Conservation (phyloP, 2,888 invertebrate species). For the Glyphotaelius pellucidus region DNA sequence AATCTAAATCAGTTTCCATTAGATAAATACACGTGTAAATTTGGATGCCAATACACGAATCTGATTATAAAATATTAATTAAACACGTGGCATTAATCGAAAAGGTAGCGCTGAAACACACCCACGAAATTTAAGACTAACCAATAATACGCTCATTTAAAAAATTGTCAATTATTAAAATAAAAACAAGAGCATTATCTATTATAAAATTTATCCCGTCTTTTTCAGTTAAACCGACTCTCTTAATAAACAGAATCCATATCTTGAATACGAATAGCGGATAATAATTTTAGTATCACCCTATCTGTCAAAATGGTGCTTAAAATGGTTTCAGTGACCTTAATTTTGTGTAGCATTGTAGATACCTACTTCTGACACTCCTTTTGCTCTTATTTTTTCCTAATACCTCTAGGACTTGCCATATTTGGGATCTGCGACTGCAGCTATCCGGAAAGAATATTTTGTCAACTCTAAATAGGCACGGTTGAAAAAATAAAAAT, state of each 20-base stretch:
- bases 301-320: no score
- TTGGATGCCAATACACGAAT: background rate
- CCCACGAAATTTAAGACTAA: background rate
- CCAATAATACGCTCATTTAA: background rate
- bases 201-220: background rate
- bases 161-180: background rate
- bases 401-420: background rate
- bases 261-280: background rate
- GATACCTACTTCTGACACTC: background rate
- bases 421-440: background rate
- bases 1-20: background rate
- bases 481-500: background rate
- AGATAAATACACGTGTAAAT: background rate
- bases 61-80: background rate
- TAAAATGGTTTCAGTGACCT: no score
- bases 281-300: background rate
- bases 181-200: background rate
- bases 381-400: background rate
- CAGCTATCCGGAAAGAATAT: background rate
- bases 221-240: background rate
- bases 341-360: background rate
- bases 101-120: background rate
- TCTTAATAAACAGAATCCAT: background rate
- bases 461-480: background rate
- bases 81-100: background rate